Percentiles rank a stretch among this genome's conserved stretches.
Conservation (phyloP, 2,888 invertebrate genomes). For the Polymixis lichenea region DNA sequence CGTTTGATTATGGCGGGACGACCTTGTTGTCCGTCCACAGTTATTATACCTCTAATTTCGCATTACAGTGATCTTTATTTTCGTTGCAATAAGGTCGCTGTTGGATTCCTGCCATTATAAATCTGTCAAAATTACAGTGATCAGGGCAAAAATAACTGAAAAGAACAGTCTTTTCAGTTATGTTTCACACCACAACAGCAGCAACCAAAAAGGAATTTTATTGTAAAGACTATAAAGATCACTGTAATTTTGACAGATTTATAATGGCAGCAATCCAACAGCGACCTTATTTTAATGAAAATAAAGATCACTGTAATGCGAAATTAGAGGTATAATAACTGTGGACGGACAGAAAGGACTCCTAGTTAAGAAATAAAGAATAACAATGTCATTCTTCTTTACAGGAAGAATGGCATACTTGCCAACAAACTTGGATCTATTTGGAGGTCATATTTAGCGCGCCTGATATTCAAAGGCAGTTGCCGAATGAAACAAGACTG, state of each 20-base stretch:
- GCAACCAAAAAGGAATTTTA: not conserved
- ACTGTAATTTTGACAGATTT: not conserved
- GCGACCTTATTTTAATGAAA: not conserved
- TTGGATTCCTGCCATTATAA: not conserved
- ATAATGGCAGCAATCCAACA: not conserved
- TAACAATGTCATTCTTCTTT: constrained; percentile 12
- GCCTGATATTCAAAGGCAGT: constrained; percentile 97
- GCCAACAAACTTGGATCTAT: constrained; percentile 98
- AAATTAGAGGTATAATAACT: not conserved
- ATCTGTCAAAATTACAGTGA: not conserved
- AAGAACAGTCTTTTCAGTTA: no score
- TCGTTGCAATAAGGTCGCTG: not conserved
- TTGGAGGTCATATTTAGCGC: constrained; percentile 98
- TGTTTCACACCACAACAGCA: no score
- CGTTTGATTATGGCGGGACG: no score
- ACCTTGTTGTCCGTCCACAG: no score
- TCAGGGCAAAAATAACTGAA: no score
- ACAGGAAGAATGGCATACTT: constrained; percentile 96
- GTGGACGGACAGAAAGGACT: not conserved
- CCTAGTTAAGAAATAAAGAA: not conserved
- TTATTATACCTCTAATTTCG: not conserved
- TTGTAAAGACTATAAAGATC: not conserved
- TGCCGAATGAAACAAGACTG: constrained; percentile 97
- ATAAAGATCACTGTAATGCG: not conserved
- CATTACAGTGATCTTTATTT: not conserved